These are phyloP conservation scores for Denticeps clupeoides DNA, from an alignment of 2,797 vertebrate species.

Conservation along the genomic window DNA sequence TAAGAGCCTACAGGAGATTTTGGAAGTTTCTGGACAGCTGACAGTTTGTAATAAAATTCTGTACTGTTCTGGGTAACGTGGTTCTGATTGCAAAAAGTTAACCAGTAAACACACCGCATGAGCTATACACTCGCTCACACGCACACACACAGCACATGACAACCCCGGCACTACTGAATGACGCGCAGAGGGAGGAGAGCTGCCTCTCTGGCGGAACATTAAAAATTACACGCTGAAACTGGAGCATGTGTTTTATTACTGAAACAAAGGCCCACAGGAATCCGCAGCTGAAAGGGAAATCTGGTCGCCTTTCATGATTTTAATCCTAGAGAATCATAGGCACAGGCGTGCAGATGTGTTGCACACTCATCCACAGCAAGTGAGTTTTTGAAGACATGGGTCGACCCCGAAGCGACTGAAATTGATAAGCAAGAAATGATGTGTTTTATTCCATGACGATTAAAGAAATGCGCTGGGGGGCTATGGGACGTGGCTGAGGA, in stretches of 20 bases:
- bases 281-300: background rate
- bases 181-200: background rate
- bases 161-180: background rate
- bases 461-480: no score
- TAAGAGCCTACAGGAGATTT: slow-evolving; percentile 5
- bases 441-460: no score
- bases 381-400: no score
- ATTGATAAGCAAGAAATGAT: no score
- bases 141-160: background rate
- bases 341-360: background rate
- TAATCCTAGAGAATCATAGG: slow-evolving; percentile 5
- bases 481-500: no score
- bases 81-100: no score
- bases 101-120: background rate
- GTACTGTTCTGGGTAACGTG: no score
- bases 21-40: slow-evolving; percentile 6
- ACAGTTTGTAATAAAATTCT: no score
- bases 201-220: background rate
- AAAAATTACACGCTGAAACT: background rate
- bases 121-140: background rate
- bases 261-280: background rate
- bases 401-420: no score
- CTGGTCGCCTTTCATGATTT: slow-evolving; percentile 4
- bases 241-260: slow-evolving; percentile 9
- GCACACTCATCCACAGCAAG: background rate